Evolutionary conservation across 2,113 vertebrate genomes (phyloP).

Genomic region (Apus apus): DNA sequence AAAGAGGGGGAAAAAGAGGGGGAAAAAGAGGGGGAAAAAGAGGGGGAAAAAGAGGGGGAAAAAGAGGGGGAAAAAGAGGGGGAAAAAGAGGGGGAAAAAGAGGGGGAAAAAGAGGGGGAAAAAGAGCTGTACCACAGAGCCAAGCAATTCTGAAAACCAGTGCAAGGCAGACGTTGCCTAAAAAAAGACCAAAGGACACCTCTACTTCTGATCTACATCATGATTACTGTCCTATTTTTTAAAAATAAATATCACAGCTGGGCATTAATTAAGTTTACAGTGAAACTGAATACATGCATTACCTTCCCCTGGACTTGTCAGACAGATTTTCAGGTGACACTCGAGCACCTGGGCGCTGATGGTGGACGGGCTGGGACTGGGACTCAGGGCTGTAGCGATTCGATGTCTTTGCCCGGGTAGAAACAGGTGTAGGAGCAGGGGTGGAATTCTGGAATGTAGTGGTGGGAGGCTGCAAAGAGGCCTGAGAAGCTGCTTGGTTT

Average conservation of each 20-base stretch:
- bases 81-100: too few species aligned
- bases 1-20: too few species aligned
- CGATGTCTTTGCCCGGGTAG: constrained; percentile 82
- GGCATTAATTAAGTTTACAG: neutral
- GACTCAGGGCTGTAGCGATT: constrained; percentile 94
- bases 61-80: too few species aligned
- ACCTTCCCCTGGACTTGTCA: constrained; percentile 92
- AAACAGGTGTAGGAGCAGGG: constrained; percentile 68
- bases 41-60: too few species aligned
- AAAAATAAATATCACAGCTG: neutral
- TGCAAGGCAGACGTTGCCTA: neutral
- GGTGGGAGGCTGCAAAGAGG: constrained; percentile 80
- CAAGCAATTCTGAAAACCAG: neutral
- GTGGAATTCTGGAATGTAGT: constrained; percentile 89
- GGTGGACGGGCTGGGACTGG: constrained; percentile 79
- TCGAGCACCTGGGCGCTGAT: constrained; percentile 87
- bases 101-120: too few species aligned
- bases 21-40: too few species aligned
- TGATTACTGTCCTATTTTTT: neutral
- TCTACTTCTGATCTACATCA: neutral
- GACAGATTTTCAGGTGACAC: constrained; percentile 90
- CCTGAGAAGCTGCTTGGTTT: constrained; percentile 85
- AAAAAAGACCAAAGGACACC: neutral
- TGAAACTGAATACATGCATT: neutral
- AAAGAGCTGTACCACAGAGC: neutral